A percentile compares a stretch with the other conserved stretches of the same genome.
Evolutionary conservation across 64 coral and sea anemone genomes (phyloP).

Genomic region (Anthopleura sola): DNA sequence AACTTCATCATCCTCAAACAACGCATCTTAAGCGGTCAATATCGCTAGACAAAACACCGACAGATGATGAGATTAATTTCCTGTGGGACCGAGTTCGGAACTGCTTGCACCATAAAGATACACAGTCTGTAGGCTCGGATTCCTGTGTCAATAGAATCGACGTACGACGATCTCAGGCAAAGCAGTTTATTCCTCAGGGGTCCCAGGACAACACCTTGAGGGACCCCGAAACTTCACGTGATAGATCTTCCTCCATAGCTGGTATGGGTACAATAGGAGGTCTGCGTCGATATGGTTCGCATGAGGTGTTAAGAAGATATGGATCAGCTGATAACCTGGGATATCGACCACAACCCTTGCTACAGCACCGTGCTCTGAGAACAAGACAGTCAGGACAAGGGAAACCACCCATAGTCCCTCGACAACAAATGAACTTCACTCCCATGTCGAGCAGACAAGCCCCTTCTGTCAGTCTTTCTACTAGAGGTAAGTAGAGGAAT

Average conservation of each 20-base stretch:
- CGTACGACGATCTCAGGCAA: constrained; percentile 73
- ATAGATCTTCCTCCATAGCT: constrained; percentile 3
- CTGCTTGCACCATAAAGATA: constrained; percentile 68
- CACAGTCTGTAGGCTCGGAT: constrained; percentile 88
- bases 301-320: constrained; percentile 65
- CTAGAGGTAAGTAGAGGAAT: constrained; percentile 36
- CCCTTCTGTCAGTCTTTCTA: constrained; percentile 46
- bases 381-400: constrained; percentile 27
- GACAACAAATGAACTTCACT: constrained; percentile 37
- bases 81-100: constrained; percentile 74
- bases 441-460: constrained; percentile 58
- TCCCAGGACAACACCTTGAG: constrained; percentile 11
- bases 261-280: constrained; percentile 37
- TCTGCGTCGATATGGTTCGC: constrained; percentile 83
- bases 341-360: constrained; percentile 52
- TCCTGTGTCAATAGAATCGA: constrained; percentile 83
- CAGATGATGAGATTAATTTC: constrained; percentile 83
- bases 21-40: constrained; percentile 11
- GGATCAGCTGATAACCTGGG: constrained; percentile 84
- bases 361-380: constrained; percentile 75
- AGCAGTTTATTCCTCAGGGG: constrained; percentile 13
- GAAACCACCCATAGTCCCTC: constrained; percentile 54
- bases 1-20: constrained; percentile 17
- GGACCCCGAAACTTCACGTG: constrained; percentile 1
- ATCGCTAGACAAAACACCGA: constrained; percentile 69